Base-by-base conservation (phyloP, 2,113 vertebrate species). In the Tautogolabrus adspersus region DNA sequence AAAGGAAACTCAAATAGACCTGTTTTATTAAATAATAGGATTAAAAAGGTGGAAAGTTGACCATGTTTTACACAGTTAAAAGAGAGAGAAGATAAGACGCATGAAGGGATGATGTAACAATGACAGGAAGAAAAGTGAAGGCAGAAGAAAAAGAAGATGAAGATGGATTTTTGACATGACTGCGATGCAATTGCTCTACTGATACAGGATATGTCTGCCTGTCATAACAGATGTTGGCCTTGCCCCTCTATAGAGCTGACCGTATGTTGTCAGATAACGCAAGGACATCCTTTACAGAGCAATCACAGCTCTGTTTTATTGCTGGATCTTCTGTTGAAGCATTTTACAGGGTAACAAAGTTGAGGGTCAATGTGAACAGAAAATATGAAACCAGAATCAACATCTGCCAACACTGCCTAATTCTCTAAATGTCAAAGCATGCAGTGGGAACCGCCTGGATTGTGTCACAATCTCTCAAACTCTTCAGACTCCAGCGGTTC, bases 81-180 rank as follows among this genome's bases (percentile, higher is more conserved):
- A n/a, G 69, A 19, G 13, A n/a, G 0, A 56, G 16, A 46, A 18
- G 30, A 54, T n/a, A 12, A 54, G 11, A 10, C 3, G 10, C 40
- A 10, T 3, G 3, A 10, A 42, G 40, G 40, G 11, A 42, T 42
- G 40, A 42, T 42, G 40, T 10, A 42, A 42, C 40, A 42, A 34
- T 34, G 30, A 42, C 40, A 49, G 15, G 18, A 49, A 18, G 6
- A 49, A 4, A 6, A 18, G 6, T 19, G 18, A 49, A 7, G 6
- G 16, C 15, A 49, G 47, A 49, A 19, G 47, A 16, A 49, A 15
- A 3, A 49, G 6, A 49, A 7, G 47, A 49, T 9, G 2, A 18
- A 34, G 38, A 46, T 22, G 18, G 22, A 47, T 56, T 37, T 74
- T 65, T 47, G 56, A 21, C 44, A 46, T 79, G 44, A 79, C 46